Evolutionary conservation across 2,797 vertebrate species (phyloP).

Genomic region (Argyrosomus regius): DNA sequence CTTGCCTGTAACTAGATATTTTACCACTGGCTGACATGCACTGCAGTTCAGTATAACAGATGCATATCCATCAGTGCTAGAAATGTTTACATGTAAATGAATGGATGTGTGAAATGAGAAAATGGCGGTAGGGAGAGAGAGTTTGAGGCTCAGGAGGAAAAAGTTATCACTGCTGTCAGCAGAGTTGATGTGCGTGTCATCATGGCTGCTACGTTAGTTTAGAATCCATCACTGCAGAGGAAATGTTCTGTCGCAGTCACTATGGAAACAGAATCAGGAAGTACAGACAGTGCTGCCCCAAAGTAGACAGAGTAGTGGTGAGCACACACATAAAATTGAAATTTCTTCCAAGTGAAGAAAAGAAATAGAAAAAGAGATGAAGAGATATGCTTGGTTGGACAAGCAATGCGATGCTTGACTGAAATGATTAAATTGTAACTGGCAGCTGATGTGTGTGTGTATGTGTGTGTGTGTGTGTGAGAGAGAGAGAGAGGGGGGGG

Average conservation of each 20-base stretch:
- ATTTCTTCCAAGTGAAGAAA: slow-evolving; percentile 72
- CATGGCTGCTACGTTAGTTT: slow-evolving; percentile 73
- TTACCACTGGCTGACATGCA: slow-evolving; percentile 56
- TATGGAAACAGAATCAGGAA: slow-evolving; percentile 85
- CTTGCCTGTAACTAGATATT: slow-evolving; percentile 57
- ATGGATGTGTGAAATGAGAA: slow-evolving; percentile 45
- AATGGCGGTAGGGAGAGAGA: slow-evolving; percentile 33
- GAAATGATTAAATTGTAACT: slow-evolving; percentile 77
- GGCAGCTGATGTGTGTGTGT: slow-evolving; percentile 46
- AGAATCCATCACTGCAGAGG: slow-evolving; percentile 79
- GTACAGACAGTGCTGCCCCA: slow-evolving; percentile 69
- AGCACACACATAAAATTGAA: slow-evolving; percentile 75
- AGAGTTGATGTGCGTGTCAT: slow-evolving; percentile 80
- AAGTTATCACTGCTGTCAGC: slow-evolving; percentile 78
- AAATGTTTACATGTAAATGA: slow-evolving; percentile 71
- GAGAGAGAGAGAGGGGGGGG: slow-evolving; percentile 15
- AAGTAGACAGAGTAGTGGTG: slow-evolving; percentile 64
- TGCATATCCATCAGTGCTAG: slow-evolving; percentile 55
- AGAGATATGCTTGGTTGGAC: slow-evolving; percentile 76
- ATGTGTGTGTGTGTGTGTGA: neutral
- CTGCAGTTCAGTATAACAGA: slow-evolving; percentile 30
- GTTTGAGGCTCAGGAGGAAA: slow-evolving; percentile 52
- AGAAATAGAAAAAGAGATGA: slow-evolving; percentile 74
- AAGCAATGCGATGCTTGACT: slow-evolving; percentile 74
- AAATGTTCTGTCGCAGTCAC: slow-evolving; percentile 79